A percentile compares a stretch with the other conserved stretches of the same genome.
Conservation (phyloP, 2,113 vertebrate species). For the Scopus umbretta region DNA sequence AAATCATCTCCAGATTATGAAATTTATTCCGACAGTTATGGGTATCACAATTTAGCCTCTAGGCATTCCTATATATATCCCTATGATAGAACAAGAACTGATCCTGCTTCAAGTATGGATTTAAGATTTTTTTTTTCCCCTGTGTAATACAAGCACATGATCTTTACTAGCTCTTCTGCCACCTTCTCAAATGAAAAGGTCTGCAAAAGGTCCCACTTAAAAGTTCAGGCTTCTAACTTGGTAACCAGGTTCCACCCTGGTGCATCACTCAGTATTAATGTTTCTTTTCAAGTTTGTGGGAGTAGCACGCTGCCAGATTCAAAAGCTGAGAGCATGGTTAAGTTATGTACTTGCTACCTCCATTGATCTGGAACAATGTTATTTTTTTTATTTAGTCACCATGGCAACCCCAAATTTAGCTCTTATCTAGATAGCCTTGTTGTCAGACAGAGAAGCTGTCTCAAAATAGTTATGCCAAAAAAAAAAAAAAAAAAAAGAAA, state of each 20-base stretch:
- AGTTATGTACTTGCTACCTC: not conserved
- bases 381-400: conserved; percentile 2
- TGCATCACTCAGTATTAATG: not conserved
- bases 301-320: not conserved
- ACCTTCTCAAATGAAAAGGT: not conserved
- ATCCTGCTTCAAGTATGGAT: not conserved
- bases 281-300: not conserved
- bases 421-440: conserved; percentile 22
- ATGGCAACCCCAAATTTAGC: conserved; percentile 40
- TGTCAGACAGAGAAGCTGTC: conserved; percentile 39
- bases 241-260: not conserved
- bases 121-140: not conserved
- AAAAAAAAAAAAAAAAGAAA: too few relatives aligned
- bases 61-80: not conserved
- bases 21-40: not conserved
- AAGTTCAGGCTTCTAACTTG: not conserved
- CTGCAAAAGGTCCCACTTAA: too few relatives aligned
- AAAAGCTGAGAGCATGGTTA: not conserved
- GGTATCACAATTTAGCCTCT: not conserved
- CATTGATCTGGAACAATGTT: not conserved
- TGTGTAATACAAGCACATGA: not conserved
- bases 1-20: not conserved
- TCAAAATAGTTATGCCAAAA: conserved; percentile 28
- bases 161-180: not conserved
- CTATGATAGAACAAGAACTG: not conserved